Evolutionary conservation across 2,113 vertebrate genomes (phyloP).

Genomic region (Collichthys lucidus): DNA sequence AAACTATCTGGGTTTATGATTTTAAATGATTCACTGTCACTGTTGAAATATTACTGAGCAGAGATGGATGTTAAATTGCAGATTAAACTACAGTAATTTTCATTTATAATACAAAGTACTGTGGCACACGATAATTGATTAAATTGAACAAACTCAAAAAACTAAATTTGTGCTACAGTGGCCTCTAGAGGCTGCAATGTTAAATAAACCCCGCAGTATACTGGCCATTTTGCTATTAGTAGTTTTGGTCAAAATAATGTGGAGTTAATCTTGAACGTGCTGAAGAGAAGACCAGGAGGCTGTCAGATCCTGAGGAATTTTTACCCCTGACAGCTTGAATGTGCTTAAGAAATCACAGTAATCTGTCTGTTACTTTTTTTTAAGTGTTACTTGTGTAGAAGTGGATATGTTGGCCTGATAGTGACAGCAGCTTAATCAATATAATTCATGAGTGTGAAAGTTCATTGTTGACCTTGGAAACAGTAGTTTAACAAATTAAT

Average conservation of each 20-base stretch:
- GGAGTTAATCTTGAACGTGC: not conserved
- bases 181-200: constrained; percentile 5
- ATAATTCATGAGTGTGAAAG: not conserved
- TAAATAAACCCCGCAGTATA: not conserved
- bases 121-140: not conserved
- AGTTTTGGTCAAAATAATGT: not conserved
- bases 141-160: not conserved
- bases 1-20: constrained; percentile 64
- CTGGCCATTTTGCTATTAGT: not conserved
- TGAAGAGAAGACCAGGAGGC: not conserved
- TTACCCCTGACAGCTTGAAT: not conserved
- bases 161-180: not conserved
- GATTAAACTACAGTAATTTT: constrained; percentile 14
- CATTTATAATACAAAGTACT: constrained; percentile 12
- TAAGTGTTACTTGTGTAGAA: not conserved
- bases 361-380: not conserved
- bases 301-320: not conserved
- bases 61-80: constrained; percentile 25
- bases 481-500: not conserved
- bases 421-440: not conserved
- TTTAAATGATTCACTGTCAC: constrained; percentile 56
- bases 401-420: not conserved
- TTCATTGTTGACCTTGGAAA: not conserved
- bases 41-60: constrained; percentile 37
- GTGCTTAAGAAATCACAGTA: not conserved